Evolutionary conservation across 2,797 vertebrate species (phyloP), one percentile per base, ranked within the genome.

Genomic region (Chiloscyllium punctatum): DNA sequence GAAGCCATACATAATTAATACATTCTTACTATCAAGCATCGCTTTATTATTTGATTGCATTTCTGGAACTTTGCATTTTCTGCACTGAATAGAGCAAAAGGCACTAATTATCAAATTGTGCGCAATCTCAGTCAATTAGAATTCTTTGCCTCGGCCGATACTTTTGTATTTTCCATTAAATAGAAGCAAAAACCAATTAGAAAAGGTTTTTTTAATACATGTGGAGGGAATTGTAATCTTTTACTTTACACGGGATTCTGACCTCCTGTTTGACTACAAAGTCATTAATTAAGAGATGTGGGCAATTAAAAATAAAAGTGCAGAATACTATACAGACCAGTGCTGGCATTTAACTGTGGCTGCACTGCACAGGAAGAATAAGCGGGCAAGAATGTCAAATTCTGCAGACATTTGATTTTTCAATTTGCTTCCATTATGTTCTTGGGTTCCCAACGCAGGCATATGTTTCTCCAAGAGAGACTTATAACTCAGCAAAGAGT

Each of bases 281-380:
- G 69, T 94, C 48, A n/a, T 95, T 95, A 95, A 95, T 95, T 95
- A 95, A 95, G 94, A 95, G 94, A 77, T 94, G 68, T 91, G 57
- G 88, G 57, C 57, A n/a, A 66, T 30, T 71, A 25, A 90, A 90
- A 57, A 57, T 5, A 62, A 51, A 88, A 51, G 30, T 27, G 53
- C 53, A 90, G 53, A n/a, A 91, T 91, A 4, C 57, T 57, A 30
- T 62, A 57, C 9, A 53, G 88, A 33, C 88, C 30, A 57, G 53
- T 15, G 3, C 3, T 91, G n/a, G 53, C 30, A 4, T 91, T 66
- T 91, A 33, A 57, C 57, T n/a, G 7, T 30, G 53, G 66, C 33
- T 21, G 30, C 87, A 53, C 27, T n/a, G 1, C 18, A 69, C 4
- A 1, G 37, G 27, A 37, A 23, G 68, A 42, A 51, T 21, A 48